Base-by-base conservation (phyloP, 2,888 invertebrate species). In the Gymnoscelis rufifasciata region DNA sequence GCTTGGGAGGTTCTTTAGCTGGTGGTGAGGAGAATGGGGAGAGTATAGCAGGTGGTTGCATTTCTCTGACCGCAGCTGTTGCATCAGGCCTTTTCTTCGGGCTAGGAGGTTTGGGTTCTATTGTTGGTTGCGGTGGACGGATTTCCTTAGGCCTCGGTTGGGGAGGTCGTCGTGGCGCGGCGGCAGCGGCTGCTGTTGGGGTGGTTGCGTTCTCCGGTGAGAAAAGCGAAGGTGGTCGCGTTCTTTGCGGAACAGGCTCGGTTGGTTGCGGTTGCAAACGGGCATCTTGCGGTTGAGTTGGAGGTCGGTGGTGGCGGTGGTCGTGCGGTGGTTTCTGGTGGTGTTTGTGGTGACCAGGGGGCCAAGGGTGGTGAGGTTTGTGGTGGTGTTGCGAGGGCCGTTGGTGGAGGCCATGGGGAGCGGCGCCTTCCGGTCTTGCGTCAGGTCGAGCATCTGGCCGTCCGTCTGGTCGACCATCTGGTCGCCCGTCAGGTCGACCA, bases 171-270 rank as follows among this genome's bases (percentile, higher is more conserved):
- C 31, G 69, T 70, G 56, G 55, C 67, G 38, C 69, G 65, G 54
- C 61, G 58, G 1, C 75, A n/a, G 90, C 88, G 0, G 83, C 82
- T 3, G 74, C 81, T 2, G 78, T 70, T 4, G 91, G 89, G 0
- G 90, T 84, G 0, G 83, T 83, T 0, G 73, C 82, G 50, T 91
- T 91, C 52, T 92, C 92, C 0, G 93, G 92, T 2, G 92, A 92
- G 69, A 93, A 93, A 24, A 93, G 66, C 8, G 93, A 92, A 0
- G 90, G 90, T 1, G 90, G 89, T 37, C 90, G 79, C 12, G 89
- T 88, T 28, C 82, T 64, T 43, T 74, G 79, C 51, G 45, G 73
- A 15, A 65, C 64, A 40, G 35, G 35, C 40, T 51, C 66, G 5
- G 64, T 62, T 24, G 65, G 70, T 10, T 68, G 67, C 7, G 47